Percentiles rank a stretch among this genome's conserved stretches.
These are phyloP conservation scores for Brachystomella parvula DNA, from an alignment of 1,140 invertebrate genomes.

Conservation along the genomic window DNA sequence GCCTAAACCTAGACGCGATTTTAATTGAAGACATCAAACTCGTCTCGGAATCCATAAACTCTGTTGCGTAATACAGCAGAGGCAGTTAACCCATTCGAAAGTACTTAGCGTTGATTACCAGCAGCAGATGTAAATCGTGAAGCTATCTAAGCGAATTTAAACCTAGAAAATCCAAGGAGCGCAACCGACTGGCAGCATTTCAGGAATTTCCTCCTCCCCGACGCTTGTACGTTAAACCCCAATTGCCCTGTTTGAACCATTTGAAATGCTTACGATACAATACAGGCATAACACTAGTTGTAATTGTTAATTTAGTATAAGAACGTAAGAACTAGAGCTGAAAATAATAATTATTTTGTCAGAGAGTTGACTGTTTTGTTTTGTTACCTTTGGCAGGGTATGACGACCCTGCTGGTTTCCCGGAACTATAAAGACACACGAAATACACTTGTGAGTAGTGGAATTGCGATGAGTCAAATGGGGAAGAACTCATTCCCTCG, in stretches of 20 bases:
- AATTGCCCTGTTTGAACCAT: neutral
- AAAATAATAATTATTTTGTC: conserved; percentile 12
- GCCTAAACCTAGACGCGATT: too few species aligned
- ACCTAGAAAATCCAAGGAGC: too few species aligned
- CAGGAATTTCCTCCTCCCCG: neutral
- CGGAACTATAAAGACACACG: conserved; percentile 36
- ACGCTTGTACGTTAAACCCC: neutral
- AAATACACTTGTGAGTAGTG: conserved; percentile 23
- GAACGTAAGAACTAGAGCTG: conserved; percentile 12
- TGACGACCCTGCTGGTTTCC: conserved; percentile 32
- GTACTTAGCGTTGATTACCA: too few species aligned
- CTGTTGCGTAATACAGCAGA: too few species aligned
- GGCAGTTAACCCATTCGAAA: too few species aligned
- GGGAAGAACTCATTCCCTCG: conserved; percentile 2
- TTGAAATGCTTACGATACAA: neutral
- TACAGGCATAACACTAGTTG: neutral
- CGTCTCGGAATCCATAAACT: too few species aligned
- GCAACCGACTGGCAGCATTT: too few species aligned
- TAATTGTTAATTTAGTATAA: neutral
- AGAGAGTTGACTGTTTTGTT: conserved; percentile 20
- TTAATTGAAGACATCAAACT: too few species aligned
- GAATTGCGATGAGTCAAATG: conserved; percentile 11
- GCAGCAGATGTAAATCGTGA: too few species aligned
- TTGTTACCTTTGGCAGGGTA: conserved; percentile 38
- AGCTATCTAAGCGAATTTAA: too few species aligned